Evolutionary conservation across 1,140 invertebrate genomes (phyloP), one percentile per base, ranked within the genome.

Genomic region (Papilio polyxenes): DNA sequence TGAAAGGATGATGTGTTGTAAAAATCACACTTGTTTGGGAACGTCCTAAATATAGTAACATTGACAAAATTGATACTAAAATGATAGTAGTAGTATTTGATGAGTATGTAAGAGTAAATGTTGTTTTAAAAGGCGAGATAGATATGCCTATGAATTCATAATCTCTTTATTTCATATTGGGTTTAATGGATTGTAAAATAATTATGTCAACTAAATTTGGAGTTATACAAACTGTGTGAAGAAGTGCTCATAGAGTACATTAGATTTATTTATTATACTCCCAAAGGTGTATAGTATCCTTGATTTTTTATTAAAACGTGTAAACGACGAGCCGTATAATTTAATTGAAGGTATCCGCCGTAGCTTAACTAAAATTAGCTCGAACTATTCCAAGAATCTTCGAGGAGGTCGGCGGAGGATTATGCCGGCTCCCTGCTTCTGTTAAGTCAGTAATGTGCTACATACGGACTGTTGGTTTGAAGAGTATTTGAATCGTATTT

Each of bases 331-430:
- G 65, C 62, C 72, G 78, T 84, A 82, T 83, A 86, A 82, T 85
- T 83, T 82, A 83, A 83, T 86, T 84, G 81, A 69, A 84, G 75
- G 72, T 44, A 84, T 83, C 83, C 75, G 75, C 53, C 69, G 65
- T n/a, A 80, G 78, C 65, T 31, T 37, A 80, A 81, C 80, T 83
- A 81, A 84, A 85, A 85, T 87, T 86, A 87, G 80, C 83, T 84
- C 53, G 78, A 85, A 87, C 82, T 86, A 87, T 86, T 83, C 82
- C 78, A 65, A 69, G 78, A 65, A 80, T 80, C 59, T 80, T 20
- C 37, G 59, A 59, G 78, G 56, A 80, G 78, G 78, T 80, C 20
- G 40, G 17, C 44, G 17, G 53, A 62, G 76, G 76, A 79, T 79
- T 59, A 79, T 40, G 56, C 31, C 59, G 62, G 31, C 59, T 80